Percentiles rank a stretch among this genome's conserved stretches.
Conservation (phyloP, 2,797 vertebrate genomes). For the Valencia hispanica region DNA sequence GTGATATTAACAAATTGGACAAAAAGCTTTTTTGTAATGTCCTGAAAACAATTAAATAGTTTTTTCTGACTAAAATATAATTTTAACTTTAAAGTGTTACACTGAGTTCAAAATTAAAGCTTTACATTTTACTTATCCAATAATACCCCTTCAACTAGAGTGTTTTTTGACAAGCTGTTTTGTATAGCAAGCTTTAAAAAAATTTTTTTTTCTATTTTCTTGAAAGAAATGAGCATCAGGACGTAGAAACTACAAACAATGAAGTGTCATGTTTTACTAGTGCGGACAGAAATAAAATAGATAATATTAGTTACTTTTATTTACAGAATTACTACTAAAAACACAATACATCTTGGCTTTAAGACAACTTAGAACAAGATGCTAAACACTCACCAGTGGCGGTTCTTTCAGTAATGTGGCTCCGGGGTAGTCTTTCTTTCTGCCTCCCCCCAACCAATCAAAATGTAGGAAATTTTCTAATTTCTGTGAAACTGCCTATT, state of each 20-base stretch:
- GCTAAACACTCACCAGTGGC: conserved; percentile 13
- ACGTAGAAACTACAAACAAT: neutral
- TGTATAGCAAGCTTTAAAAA: too few species aligned
- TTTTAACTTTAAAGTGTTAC: neutral
- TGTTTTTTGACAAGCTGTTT: neutral
- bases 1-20: neutral
- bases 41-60: neutral
- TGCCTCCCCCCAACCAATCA: neutral
- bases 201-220: too few species aligned
- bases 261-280: conserved; percentile 18
- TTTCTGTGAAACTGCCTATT: neutral
- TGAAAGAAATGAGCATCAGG: conserved; percentile 4
- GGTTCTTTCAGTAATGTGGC: neutral
- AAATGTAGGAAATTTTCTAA: neutral
- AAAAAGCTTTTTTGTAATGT: neutral
- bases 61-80: neutral
- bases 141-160: neutral
- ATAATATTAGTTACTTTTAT: conserved; percentile 47
- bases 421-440: neutral
- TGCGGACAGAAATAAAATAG: conserved; percentile 41
- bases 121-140: neutral
- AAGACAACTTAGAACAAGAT: conserved; percentile 28
- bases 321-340: conserved; percentile 57
- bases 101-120: neutral
- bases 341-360: conserved; percentile 50